phyloP scores from a whole-genome alignment of 2,888 invertebrate genomes.

The Seira musarum region DNA sequence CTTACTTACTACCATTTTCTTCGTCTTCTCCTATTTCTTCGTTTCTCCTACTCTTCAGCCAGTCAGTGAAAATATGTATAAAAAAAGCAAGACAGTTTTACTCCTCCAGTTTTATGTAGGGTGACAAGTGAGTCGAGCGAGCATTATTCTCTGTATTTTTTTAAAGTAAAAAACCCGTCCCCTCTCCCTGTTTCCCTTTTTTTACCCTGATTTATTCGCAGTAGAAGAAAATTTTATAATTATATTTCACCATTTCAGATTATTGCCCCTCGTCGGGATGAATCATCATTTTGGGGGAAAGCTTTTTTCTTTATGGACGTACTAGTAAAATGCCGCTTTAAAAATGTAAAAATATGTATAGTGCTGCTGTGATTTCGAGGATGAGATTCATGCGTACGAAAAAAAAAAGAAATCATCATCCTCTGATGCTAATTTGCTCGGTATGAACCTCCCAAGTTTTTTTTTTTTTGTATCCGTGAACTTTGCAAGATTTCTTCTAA shows the following conservation, averaged over 20 bases:
- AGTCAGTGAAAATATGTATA: constrained; percentile 30
- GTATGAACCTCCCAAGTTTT: not conserved
- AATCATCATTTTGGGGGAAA: constrained; percentile 37
- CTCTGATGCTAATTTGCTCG: constrained; percentile 3
- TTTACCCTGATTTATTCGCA: constrained; percentile 23
- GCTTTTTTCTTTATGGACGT: not conserved
- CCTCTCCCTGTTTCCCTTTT: constrained; percentile 12
- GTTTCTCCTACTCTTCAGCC: not conserved
- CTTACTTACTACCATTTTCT: constrained; percentile 15
- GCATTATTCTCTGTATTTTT: not conserved
- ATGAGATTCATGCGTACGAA: too few species aligned
- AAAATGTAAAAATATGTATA: not conserved
- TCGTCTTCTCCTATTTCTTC: not conserved
- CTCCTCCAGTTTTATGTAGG: constrained; percentile 6
- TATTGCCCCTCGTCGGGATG: constrained; percentile 48
- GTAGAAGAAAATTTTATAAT: constrained; percentile 48
- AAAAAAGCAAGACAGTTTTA: not conserved
- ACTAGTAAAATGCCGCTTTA: not conserved
- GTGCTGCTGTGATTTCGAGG: not conserved
- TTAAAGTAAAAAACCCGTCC: not conserved
- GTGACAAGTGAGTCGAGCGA: constrained; percentile 14
- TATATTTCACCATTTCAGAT: constrained; percentile 45
- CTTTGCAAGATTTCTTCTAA: not conserved
- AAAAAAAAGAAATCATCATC: not conserved
- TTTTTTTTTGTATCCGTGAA: not conserved